These are phyloP conservation scores for Avahi laniger DNA, from an alignment of 2,797 vertebrate genomes.

Conservation along the genomic window DNA sequence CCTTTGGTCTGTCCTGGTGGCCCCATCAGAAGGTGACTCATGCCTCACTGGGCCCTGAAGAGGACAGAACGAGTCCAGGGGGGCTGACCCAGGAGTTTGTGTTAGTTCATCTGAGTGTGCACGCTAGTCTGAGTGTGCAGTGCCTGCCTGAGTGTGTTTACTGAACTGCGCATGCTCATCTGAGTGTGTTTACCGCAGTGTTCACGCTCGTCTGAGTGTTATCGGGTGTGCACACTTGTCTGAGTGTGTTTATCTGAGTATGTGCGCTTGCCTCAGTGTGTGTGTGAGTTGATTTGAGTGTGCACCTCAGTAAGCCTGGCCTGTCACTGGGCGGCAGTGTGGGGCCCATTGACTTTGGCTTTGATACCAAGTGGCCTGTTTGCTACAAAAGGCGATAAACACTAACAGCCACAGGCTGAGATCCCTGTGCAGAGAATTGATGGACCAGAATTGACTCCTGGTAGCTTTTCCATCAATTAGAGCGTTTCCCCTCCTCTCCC, in stretches of 20 bases:
- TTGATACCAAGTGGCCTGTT: not conserved
- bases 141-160: fast-evolving
- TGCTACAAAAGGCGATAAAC: constrained; percentile 27
- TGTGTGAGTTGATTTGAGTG: not conserved
- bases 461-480: not conserved
- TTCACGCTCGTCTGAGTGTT: no score
- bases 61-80: not conserved
- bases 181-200: not conserved
- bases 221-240: no score
- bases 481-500: not conserved
- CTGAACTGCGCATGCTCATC: fast-evolving
- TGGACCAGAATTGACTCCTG: not conserved
- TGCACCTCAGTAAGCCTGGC: not conserved
- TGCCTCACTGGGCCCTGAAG: fast-evolving
- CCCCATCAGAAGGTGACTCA: not conserved
- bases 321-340: not conserved
- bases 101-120: not conserved
- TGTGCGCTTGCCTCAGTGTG: not conserved
- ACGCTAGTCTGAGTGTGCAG: no score
- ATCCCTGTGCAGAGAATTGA: not conserved
- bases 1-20: not conserved
- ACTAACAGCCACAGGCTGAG: not conserved
- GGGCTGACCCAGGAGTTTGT: not conserved
- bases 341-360: not conserved
- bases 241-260: not conserved